phyloP scores from a whole-genome alignment of 2,113 vertebrate genomes.

The Clinocottus analis region DNA sequence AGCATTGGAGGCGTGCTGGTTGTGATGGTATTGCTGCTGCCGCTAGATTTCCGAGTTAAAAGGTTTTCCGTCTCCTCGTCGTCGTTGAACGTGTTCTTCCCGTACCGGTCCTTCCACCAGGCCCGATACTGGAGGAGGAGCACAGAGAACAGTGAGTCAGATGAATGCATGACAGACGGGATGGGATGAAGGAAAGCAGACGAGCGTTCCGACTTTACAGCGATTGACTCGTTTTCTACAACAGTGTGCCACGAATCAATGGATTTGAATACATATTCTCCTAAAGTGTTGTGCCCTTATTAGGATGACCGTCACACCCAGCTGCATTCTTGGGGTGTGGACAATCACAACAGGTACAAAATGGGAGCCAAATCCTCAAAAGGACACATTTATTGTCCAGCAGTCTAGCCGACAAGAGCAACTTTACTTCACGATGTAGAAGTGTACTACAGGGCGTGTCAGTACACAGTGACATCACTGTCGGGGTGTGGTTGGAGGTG shows the following conservation, averaged over 20 bases:
- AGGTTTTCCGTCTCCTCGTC: slow-evolving; percentile 84
- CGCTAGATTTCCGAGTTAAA: slow-evolving; percentile 43
- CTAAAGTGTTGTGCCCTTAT: neutral
- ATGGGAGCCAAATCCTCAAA: too few relatives aligned
- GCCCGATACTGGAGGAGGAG: slow-evolving; percentile 83
- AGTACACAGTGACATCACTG: too few relatives aligned
- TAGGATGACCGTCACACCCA: too few relatives aligned
- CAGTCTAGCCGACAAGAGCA: too few relatives aligned
- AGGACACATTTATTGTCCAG: too few relatives aligned
- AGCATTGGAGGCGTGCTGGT: slow-evolving; percentile 23
- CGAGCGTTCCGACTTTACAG: neutral
- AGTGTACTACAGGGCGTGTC: too few relatives aligned
- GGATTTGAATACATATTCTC: too few relatives aligned
- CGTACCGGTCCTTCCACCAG: slow-evolving; percentile 90
- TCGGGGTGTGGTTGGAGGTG: too few relatives aligned
- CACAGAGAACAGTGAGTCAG: slow-evolving; percentile 7
- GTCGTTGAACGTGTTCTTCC: slow-evolving; percentile 86
- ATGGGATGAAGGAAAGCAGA: neutral
- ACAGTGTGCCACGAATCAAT: neutral
- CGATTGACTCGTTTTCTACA: neutral
- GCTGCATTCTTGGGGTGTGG: too few relatives aligned
- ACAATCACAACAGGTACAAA: too few relatives aligned
- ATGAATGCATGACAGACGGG: neutral
- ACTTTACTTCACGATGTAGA: too few relatives aligned
- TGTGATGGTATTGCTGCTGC: slow-evolving; percentile 1